These are phyloP conservation scores for Congeria kusceri DNA, from an alignment of 2,888 invertebrate genomes.

Conservation along the genomic window DNA sequence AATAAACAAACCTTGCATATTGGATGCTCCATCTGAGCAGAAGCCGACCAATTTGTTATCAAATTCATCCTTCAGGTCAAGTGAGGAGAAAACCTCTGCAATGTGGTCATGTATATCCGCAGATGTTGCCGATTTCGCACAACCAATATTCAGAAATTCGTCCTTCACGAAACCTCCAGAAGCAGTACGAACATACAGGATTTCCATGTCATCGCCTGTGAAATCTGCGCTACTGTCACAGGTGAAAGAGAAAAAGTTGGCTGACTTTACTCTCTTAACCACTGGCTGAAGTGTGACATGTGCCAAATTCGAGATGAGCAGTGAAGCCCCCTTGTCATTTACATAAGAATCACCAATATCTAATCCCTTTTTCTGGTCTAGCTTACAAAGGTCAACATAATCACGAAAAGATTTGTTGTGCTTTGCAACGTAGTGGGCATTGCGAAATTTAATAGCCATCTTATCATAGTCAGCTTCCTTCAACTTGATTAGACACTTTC, in stretches of 20 bases:
- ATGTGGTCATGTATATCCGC: conserved; percentile 24
- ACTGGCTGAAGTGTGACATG: conserved; percentile 13
- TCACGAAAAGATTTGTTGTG: not conserved
- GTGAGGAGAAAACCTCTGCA: not conserved
- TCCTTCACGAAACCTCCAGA: conserved; percentile 13
- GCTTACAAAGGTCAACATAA: not conserved
- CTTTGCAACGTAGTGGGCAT: conserved; percentile 9
- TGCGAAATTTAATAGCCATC: conserved; percentile 1
- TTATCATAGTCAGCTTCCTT: not conserved
- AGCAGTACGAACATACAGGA: conserved; percentile 23
- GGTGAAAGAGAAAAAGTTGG: conserved; percentile 26
- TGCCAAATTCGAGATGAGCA: conserved; percentile 15
- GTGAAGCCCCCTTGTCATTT: conserved; percentile 21
- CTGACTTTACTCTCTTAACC: not conserved
- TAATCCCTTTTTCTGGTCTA: conserved; percentile 22
- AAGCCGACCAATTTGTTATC: not conserved
- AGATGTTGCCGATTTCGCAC: conserved; percentile 16
- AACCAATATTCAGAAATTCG: conserved; percentile 26
- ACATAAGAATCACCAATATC: conserved; percentile 24
- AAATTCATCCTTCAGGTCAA: not conserved
- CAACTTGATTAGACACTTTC: not conserved
- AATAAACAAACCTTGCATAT: conserved; percentile 7
- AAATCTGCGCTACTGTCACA: conserved; percentile 28
- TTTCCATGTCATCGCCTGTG: conserved; percentile 25
- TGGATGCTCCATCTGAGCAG: conserved; percentile 6